Evolutionary conservation across 2,113 vertebrate species (phyloP), one percentile per base, ranked within the genome.

Genomic region (Rhagologus leucostigma): DNA sequence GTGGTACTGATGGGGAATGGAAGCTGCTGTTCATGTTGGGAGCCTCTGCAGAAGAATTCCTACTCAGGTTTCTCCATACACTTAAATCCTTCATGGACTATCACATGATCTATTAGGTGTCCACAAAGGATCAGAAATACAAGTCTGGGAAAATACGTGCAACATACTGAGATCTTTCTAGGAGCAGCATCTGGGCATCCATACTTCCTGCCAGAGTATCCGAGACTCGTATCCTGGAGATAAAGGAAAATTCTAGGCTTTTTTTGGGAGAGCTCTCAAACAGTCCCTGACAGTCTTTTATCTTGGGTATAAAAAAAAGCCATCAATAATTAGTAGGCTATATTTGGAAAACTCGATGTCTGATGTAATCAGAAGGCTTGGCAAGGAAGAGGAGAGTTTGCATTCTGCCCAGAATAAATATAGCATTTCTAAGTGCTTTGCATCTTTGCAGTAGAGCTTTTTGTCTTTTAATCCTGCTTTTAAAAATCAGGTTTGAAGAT

Each of bases 311-410:
- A 64, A 65, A 76, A 53, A 82, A 56, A 77, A 50, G 6, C 6
- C 83, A 79, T 95, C 94, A 85, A 90, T 95, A 97, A 94, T 96
- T 95, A 83, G 79, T 46, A 52, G n/a, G 23, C 71, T 96, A 90
- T 92, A 83, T 94, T 87, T 90, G 88, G 88, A 95, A 95, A 90
- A 79, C 59, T 91, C 55, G 0, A 79, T 92, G 78, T 68, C 70
- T 96, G 92, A 94, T 86, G 76, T 97, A 91, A 94, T 75, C 57
- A 73, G 90, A 84, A 92, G 83, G 94, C 57, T 92, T 96, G 75
- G 63, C 82, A 90, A 80, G 37, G 71, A 90, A 90, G 59, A 87
- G 75, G 56, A 91, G 62, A 90, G 35, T 87, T 93, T 92, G n/a
- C 65, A 32, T 90, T 92, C 71, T 92, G 90, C 75, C 46, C 41